Conservation (phyloP, 2,888 invertebrate genomes). For the Gortyna flavago region DNA sequence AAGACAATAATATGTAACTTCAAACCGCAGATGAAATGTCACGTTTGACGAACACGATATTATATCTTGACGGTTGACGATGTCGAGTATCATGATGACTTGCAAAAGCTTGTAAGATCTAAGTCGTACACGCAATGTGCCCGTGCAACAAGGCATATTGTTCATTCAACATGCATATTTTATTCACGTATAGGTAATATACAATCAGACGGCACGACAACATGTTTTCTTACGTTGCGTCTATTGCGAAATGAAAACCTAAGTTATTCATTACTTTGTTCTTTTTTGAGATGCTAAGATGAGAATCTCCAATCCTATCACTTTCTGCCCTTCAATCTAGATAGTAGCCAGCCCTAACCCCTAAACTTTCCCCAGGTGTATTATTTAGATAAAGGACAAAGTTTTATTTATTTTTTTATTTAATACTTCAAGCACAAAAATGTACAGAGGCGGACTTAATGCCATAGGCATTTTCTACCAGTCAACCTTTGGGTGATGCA, state of each 20-base stretch:
- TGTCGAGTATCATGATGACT: conserved; percentile 32
- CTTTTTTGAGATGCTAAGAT: neutral
- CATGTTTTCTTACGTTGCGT: neutral
- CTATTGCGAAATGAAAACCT: conserved; percentile 4
- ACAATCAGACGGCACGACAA: neutral
- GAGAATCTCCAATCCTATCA: neutral
- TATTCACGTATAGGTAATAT: conserved; percentile 11
- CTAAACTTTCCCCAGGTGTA: conserved; percentile 42
- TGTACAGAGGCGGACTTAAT: too few species aligned
- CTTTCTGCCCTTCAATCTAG: neutral
- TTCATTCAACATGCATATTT: neutral
- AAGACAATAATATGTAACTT: neutral
- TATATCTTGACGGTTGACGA: neutral
- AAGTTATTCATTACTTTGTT: neutral
- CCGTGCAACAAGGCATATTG: conserved; percentile 7
- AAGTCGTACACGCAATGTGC: neutral
- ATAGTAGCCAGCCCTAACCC: conserved; percentile 34
- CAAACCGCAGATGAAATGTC: conserved; percentile 1
- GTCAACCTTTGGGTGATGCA: too few species aligned
- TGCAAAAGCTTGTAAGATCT: neutral
- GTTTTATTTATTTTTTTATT: too few species aligned
- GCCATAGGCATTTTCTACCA: too few species aligned
- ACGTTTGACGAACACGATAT: conserved; percentile 9
- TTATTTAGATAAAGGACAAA: conserved; percentile 60
- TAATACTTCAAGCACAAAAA: too few species aligned